These are phyloP conservation scores for Xenops minutus DNA, from an alignment of 2,797 vertebrate genomes.

Conservation along the genomic window DNA sequence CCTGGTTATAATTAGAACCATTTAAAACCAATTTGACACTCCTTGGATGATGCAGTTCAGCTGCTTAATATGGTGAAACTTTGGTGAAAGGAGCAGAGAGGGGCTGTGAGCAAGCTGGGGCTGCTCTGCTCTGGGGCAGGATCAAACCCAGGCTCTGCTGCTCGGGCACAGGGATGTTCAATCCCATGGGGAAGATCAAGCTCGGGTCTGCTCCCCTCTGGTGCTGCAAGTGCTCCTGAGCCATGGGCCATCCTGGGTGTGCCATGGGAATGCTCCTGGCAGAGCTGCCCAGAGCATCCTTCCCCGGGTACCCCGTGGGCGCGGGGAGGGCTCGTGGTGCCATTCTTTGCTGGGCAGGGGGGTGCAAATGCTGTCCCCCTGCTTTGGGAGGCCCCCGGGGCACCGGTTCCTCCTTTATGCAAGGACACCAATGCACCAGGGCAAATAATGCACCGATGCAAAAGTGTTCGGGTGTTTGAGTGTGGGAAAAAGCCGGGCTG, in stretches of 20 bases:
- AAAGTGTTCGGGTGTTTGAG: rapidly evolving
- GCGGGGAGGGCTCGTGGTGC: background rate
- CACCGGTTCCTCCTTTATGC: background rate
- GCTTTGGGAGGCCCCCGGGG: background rate
- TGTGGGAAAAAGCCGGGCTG: background rate
- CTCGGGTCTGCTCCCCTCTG: background rate
- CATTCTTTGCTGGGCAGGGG: background rate
- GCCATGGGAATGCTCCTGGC: background rate
- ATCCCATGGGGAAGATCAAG: background rate
- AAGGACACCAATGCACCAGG: background rate
- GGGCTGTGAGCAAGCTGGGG: slow-evolving; percentile 40
- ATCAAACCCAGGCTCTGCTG: background rate
- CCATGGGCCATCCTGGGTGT: rapidly evolving
- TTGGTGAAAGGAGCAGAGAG: slow-evolving; percentile 15
- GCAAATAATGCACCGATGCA: rapidly evolving
- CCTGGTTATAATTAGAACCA: slow-evolving; percentile 78
- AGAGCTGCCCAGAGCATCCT: background rate
- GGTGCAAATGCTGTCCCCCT: rapidly evolving
- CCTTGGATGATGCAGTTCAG: slow-evolving; percentile 53
- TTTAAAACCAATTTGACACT: slow-evolving; percentile 64
- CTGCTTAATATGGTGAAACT: slow-evolving; percentile 57
- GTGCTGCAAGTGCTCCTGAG: background rate
- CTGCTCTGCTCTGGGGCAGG: background rate
- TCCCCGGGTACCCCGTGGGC: background rate
- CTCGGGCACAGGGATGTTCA: rapidly evolving